Evolutionary conservation across 2,797 vertebrate genomes (phyloP), one percentile per base, ranked within the genome.

Genomic region (Threskiornis aethiopicus): DNA sequence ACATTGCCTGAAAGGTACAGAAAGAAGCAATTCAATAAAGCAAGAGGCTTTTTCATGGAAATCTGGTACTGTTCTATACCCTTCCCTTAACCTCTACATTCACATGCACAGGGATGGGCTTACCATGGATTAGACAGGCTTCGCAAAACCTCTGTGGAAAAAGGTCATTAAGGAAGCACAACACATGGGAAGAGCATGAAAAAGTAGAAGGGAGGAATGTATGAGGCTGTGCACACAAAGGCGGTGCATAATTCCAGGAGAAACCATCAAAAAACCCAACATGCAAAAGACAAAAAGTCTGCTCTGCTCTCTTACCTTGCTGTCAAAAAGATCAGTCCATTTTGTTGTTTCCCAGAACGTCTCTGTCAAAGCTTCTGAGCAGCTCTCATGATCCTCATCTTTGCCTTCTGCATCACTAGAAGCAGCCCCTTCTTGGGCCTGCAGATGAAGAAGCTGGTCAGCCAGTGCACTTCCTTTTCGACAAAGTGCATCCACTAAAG

Each of bases 291-390:
- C 24, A 51, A 66, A 51, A 41, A 35, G 3, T 15, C 59, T 79
- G 41, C 41, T 84, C 58, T 83, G 26, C n/a, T 61, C 44, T 79
- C 55, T 80, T 97, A 99, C 99, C 99, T 99, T 99, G 51, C 98
- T 98, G 96, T 99, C 99, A 22, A 98, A 99, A 47, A 99, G 98
- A 92, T 99, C 99, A 2, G 98, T 99, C 99, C 99, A 99, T 97
- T 99, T 99, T 93, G 99, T 99, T 80, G 99, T 98, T 98, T 99
- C 99, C 99, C 99, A 99, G 92, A 99, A 99, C 0, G 98, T 98
- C 44, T 99, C 99, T 0, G 96, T 98, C 91, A 99, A 97, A 46
- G 96, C 96, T 93, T 99, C 99, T 13, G 98, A 97, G 81, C 98
- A 91, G 21, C 91, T 97, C 11, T 99, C 98, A 25, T 98, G 96